A percentile compares a stretch with the other conserved stretches of the same genome.
phyloP scores from a whole-genome alignment of 2,888 invertebrate genomes.

The Camponotus fellah region DNA sequence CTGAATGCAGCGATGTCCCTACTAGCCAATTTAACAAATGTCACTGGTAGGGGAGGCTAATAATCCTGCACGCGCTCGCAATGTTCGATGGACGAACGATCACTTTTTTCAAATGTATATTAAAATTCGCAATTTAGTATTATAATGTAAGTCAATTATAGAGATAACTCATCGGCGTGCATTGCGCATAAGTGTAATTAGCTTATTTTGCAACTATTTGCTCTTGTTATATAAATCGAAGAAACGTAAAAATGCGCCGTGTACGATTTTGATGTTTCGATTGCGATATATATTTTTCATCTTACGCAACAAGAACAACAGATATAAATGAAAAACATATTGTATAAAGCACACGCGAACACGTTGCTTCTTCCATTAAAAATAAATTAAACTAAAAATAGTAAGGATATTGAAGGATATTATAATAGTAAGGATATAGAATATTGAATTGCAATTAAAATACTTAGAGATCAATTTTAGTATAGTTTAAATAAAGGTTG shows the following conservation, averaged over 20 bases:
- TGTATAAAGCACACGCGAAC: neutral
- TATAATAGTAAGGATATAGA: too few relatives aligned
- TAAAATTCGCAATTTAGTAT: neutral
- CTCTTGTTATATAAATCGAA: too few relatives aligned
- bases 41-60: neutral
- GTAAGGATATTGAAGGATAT: too few relatives aligned
- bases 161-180: too few relatives aligned
- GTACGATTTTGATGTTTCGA: neutral
- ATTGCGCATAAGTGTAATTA: neutral
- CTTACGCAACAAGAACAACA: too few relatives aligned
- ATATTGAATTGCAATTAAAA: neutral
- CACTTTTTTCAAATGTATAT: neutral
- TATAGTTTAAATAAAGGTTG: too few relatives aligned
- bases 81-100: neutral
- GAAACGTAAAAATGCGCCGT: too few relatives aligned
- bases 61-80: too few relatives aligned
- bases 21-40: conserved; percentile 14
- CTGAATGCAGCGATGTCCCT: neutral
- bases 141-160: neutral
- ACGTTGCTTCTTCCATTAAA: neutral
- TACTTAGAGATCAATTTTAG: neutral
- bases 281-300: neutral
- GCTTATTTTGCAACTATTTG: neutral
- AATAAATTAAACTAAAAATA: neutral
- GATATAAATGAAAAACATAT: neutral